These are phyloP conservation scores for Mesochorus sp. DNA, from an alignment of 2,888 invertebrate species.

Conservation along the genomic window DNA sequence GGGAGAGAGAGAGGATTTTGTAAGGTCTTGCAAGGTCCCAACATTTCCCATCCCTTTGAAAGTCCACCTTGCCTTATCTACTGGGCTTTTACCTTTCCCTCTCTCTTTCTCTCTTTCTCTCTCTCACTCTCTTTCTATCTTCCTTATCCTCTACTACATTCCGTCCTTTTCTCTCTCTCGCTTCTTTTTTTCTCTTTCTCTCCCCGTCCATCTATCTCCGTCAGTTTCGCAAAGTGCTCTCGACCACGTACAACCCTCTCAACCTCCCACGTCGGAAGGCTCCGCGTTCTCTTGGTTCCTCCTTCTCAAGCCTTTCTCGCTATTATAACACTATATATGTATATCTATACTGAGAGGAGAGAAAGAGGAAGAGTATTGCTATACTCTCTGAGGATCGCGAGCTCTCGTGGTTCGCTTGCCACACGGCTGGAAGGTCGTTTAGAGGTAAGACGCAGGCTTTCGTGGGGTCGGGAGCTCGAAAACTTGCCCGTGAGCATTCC, in stretches of 20 bases:
- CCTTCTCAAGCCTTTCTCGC: slow-evolving; percentile 22
- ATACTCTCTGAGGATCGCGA: slow-evolving; percentile 15
- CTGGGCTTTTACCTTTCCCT: not conserved
- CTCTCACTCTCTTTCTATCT: slow-evolving; percentile 8
- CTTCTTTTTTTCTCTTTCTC: not conserved
- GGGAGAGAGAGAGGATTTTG: slow-evolving; percentile 4
- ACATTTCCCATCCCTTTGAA: not conserved
- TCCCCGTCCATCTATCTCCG: slow-evolving; percentile 45
- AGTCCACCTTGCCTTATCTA: slow-evolving; percentile 1
- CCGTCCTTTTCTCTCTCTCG: not conserved
- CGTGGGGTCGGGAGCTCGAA: slow-evolving; percentile 38
- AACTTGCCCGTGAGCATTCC: slow-evolving; percentile 12
- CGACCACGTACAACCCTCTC: slow-evolving; percentile 53
- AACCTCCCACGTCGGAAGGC: slow-evolving; percentile 55
- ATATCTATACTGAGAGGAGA: not conserved
- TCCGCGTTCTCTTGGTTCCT: slow-evolving; percentile 41
- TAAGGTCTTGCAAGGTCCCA: slow-evolving; percentile 35
- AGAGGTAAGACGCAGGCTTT: slow-evolving; percentile 48
- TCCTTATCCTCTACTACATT: not conserved
- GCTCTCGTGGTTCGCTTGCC: slow-evolving; percentile 45
- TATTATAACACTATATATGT: slow-evolving; percentile 12
- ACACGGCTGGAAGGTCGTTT: slow-evolving; percentile 58
- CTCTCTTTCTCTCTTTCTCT: slow-evolving; percentile 6
- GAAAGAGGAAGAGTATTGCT: not conserved
- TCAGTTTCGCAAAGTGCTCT: slow-evolving; percentile 58